Conservation (phyloP, 2,113 vertebrate species). For the Sander lucioperca region DNA sequence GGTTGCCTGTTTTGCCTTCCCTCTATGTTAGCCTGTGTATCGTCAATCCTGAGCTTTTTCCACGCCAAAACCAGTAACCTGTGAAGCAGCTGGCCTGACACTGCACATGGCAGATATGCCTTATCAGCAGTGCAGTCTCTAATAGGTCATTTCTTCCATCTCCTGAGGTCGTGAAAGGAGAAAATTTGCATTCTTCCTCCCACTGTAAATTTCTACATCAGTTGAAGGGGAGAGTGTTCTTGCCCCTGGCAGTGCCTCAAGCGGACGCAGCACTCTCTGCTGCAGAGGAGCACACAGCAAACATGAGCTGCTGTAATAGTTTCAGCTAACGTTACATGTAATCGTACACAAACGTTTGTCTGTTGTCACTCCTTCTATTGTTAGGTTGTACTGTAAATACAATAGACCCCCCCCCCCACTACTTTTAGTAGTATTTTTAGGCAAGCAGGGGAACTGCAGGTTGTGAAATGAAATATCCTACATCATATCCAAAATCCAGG, state of each 20-base stretch:
- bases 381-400: neutral
- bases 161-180: slow-evolving; percentile 59
- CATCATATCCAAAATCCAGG: neutral
- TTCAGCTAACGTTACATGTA: slow-evolving; percentile 17
- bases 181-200: slow-evolving; percentile 60
- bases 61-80: slow-evolving; percentile 38
- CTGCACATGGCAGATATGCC: slow-evolving; percentile 59
- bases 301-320: slow-evolving; percentile 36
- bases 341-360: slow-evolving; percentile 16
- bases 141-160: slow-evolving; percentile 56
- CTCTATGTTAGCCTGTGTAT: slow-evolving; percentile 9
- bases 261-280: slow-evolving; percentile 60
- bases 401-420: neutral
- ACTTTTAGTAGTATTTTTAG: neutral
- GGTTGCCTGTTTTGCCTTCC: neutral
- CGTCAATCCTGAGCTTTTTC: slow-evolving; percentile 10
- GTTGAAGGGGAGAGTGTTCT: slow-evolving; percentile 61
- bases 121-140: slow-evolving; percentile 65
- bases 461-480: neutral
- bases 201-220: slow-evolving; percentile 47
- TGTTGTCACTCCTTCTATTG: slow-evolving; percentile 13
- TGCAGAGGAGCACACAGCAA: slow-evolving; percentile 47
- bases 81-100: slow-evolving; percentile 60
- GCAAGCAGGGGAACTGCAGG: neutral
- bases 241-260: slow-evolving; percentile 49